Evolutionary conservation across 2,113 vertebrate genomes (phyloP).

Genomic region (Chionodraco myersi): DNA sequence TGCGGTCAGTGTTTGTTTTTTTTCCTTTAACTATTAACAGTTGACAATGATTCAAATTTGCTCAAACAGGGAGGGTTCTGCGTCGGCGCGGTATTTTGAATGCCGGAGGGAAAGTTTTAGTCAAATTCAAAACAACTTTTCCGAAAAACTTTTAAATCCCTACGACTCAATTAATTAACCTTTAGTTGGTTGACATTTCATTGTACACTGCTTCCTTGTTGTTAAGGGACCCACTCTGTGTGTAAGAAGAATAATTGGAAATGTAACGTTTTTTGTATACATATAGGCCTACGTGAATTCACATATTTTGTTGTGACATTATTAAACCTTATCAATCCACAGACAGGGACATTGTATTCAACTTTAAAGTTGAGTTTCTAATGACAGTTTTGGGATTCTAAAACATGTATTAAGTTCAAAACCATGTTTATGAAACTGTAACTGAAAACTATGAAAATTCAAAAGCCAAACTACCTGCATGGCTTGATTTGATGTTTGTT

Average conservation of each 20-base stretch:
- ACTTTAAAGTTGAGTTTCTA: too few species aligned
- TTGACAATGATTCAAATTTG: slow-evolving; percentile 35
- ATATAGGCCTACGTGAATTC: too few species aligned
- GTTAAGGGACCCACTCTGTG: neutral
- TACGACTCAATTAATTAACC: neutral
- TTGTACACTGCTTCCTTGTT: neutral
- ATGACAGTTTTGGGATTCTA: too few species aligned
- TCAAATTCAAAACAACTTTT: neutral
- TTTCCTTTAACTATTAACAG: slow-evolving; percentile 31
- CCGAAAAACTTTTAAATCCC: neutral
- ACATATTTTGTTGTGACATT: neutral
- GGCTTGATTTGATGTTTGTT: neutral
- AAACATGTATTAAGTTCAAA: too few species aligned
- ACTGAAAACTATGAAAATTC: too few species aligned
- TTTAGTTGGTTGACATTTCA: neutral
- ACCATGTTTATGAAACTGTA: too few species aligned
- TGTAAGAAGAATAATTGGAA: neutral
- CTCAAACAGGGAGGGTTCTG: slow-evolving; percentile 20
- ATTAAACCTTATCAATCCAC: neutral
- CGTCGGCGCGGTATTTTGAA: slow-evolving; percentile 11
- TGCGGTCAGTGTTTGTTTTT: slow-evolving; percentile 20
- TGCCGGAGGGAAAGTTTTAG: neutral
- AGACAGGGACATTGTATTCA: too few species aligned
- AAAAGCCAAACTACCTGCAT: neutral
- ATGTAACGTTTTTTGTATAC: neutral